Evolutionary conservation across 2,888 invertebrate species (phyloP), one percentile per base, ranked within the genome.

Genomic region (Anoncus sp.): DNA sequence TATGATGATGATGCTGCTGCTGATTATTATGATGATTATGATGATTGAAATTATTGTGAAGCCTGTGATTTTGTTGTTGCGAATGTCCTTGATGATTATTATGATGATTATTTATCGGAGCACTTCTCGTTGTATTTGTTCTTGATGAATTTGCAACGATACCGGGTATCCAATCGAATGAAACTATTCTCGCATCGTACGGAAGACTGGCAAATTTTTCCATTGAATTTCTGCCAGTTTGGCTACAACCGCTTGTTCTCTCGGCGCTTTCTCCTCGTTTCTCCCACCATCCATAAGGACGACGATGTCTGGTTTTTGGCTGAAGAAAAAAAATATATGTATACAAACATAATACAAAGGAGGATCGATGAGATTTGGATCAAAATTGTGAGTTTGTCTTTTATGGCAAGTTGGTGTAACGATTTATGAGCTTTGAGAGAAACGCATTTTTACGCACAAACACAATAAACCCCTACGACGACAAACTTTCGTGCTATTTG

Each of bases 261-360:
- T 81, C 67, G 47, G 62, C 51, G 77, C 75, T 79, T 38, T 79
- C 77, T 49, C 74, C 76, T 74, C 51, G 71, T 43, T 71, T 69
- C 57, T 82, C 82, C 80, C 82, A 80, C 95, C 95, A 95, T 27
- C 95, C 95, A 86, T 94, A 95, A 6, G 95, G 95, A 83, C 96
- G 93, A 89, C 95, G 95, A 86, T 96, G 95, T 84, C 94, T 94
- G 45, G 95, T 95, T 92, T 95, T 96, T 38, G 96, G 95, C 96
- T 96, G 92, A 80, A 92, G 93, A 66, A 83, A 79, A 20, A 5
- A 40, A 35, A 47, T 57, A 27, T 65, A 65, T 31, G 38, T 2
- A 51, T 51, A 67, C 24, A 35, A 24, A 27, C 16, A 24, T 59
- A 51, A 24, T 14, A 45, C 22, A 51, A n/a, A 31, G 20, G 38